These are phyloP conservation scores for Drosophila sturtevanti DNA, from an alignment of 1,140 invertebrate species.

Conservation along the genomic window DNA sequence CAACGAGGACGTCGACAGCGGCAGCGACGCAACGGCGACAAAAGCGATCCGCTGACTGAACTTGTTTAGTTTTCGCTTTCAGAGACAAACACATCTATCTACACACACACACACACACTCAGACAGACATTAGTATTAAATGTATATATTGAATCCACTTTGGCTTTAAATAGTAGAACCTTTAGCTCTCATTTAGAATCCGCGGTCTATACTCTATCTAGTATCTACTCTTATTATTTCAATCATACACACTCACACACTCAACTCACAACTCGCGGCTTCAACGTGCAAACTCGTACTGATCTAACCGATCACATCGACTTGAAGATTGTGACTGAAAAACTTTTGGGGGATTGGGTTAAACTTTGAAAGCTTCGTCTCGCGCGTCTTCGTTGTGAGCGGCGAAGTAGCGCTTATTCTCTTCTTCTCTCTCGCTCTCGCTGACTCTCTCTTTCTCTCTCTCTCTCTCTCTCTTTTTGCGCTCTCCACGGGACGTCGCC, in stretches of 20 bases:
- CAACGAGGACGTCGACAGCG: conserved; percentile 27
- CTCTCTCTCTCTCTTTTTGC: neutral
- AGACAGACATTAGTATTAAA: conserved; percentile 11
- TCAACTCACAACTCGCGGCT: conserved; percentile 40
- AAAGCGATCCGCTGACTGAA: conserved; percentile 48
- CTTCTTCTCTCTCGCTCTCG: neutral
- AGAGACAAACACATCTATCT: conserved; percentile 28
- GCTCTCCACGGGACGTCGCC: conserved; percentile 6
- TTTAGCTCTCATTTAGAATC: conserved; percentile 5
- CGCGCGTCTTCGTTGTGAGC: conserved; percentile 13
- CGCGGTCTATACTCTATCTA: no score
- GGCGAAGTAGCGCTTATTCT: neutral
- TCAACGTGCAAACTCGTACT: conserved; percentile 64
- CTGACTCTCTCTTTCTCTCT: neutral
- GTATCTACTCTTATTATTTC: no score
- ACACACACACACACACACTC: conserved; percentile 12
- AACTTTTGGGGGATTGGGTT: conserved; percentile 37
- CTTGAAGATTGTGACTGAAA: conserved; percentile 61
- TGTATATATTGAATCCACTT: conserved; percentile 10
- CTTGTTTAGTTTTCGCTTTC: conserved; percentile 71
- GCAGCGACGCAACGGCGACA: conserved; percentile 2
- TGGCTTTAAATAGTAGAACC: neutral
- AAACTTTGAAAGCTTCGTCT: conserved; percentile 45
- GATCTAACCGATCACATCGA: conserved; percentile 55
- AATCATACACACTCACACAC: neutral